Percentiles rank a stretch among this genome's conserved stretches.
phyloP scores from a whole-genome alignment of 2,797 vertebrate genomes.

The Pseudochaenichthys georgianus region DNA sequence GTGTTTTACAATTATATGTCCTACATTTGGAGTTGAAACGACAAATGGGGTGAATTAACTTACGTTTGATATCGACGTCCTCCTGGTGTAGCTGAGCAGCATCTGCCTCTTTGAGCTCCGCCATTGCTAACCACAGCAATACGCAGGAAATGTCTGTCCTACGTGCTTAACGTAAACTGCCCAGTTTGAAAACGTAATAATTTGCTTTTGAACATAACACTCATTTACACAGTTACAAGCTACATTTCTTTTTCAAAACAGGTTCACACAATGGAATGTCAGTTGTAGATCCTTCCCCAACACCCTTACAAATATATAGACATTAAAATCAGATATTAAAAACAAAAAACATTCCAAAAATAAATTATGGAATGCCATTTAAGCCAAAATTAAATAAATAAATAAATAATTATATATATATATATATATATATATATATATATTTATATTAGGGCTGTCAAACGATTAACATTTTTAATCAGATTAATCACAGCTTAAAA shows the following conservation, averaged over 20 bases:
- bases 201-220: neutral
- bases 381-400: too few species aligned
- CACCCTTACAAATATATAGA: neutral
- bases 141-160: slow-evolving; percentile 40
- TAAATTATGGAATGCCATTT: too few species aligned
- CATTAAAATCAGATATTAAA: too few species aligned
- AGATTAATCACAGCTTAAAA: too few species aligned
- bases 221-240: neutral
- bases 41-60: slow-evolving; percentile 33
- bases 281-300: neutral
- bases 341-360: too few species aligned
- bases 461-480: too few species aligned
- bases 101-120: slow-evolving; percentile 78
- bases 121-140: slow-evolving; percentile 74
- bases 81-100: slow-evolving; percentile 82
- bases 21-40: neutral
- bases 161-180: slow-evolving; percentile 55
- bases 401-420: too few species aligned
- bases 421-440: too few species aligned
- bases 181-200: slow-evolving; percentile 18
- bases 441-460: too few species aligned
- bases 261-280: neutral
- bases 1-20: neutral
- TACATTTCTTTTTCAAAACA: neutral
- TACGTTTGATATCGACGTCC: slow-evolving; percentile 81